A percentile compares a stretch with the other conserved stretches of the same genome.
These are phyloP conservation scores for Pissodes strobi DNA, from an alignment of 1,140 invertebrate genomes.

Conservation along the genomic window DNA sequence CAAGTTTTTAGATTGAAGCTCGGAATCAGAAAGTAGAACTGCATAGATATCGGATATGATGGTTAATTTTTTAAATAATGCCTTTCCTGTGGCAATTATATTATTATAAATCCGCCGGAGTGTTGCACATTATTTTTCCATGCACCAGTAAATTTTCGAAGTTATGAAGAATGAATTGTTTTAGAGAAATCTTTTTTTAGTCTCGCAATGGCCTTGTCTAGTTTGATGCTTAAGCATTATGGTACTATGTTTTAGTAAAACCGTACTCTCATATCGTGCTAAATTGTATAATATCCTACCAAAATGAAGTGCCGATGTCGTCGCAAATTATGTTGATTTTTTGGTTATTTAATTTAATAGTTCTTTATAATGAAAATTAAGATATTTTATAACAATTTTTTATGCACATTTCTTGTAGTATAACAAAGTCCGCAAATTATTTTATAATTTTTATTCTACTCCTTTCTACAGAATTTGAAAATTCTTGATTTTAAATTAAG, in stretches of 20 bases:
- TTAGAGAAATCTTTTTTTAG: not conserved
- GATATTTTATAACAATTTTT: no score
- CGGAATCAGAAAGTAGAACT: not conserved
- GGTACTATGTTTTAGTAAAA: not conserved
- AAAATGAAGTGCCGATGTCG: not conserved
- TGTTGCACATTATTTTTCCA: not conserved
- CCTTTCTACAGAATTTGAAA: no score
- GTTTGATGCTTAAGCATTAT: not conserved
- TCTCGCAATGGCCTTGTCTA: not conserved
- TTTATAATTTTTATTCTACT: no score
- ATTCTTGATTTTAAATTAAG: no score
- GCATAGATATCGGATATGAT: not conserved
- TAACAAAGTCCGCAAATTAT: no score
- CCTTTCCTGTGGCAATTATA: not conserved
- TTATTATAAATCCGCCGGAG: not conserved
- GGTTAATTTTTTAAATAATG: not conserved
- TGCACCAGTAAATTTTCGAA: not conserved
- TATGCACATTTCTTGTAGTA: no score
- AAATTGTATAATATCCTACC: not conserved
- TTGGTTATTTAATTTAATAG: no score
- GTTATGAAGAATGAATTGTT: not conserved
- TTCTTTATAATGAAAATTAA: no score
- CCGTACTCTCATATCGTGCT: not conserved
- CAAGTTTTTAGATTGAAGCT: not conserved
- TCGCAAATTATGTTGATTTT: no score